Percentiles rank a stretch among this genome's conserved stretches.
Evolutionary conservation across 1,140 invertebrate species (phyloP).

Genomic region (Drosophila bifasciata): DNA sequence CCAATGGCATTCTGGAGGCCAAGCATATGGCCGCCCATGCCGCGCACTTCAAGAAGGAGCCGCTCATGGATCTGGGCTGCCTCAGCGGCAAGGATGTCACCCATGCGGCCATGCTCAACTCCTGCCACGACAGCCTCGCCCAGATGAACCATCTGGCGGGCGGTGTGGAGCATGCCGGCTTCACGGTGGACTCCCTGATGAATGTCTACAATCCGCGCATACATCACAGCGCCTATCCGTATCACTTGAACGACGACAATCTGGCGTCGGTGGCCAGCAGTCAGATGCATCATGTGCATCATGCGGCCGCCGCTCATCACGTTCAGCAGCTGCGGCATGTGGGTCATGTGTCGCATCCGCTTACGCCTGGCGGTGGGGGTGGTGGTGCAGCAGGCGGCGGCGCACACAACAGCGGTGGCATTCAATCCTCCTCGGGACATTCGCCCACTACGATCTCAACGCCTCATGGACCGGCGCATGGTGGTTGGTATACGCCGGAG

Average conservation of each 20-base stretch:
- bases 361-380: constrained; percentile 68
- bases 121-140: constrained; percentile 82
- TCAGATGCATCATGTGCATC: constrained; percentile 76
- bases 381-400: constrained; percentile 28
- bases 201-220: constrained; percentile 84
- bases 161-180: constrained; percentile 78
- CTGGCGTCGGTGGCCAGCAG: constrained; percentile 68
- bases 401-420: constrained; percentile 23
- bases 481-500: constrained; percentile 83
- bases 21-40: constrained; percentile 80
- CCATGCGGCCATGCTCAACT: constrained; percentile 80
- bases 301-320: constrained; percentile 77
- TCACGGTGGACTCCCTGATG: constrained; percentile 83
- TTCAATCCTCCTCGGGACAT: constrained; percentile 74
- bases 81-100: constrained; percentile 74
- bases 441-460: constrained; percentile 81
- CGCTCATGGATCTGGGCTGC: constrained; percentile 78
- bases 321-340: constrained; percentile 75
- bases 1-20: constrained; percentile 78
- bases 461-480: constrained; percentile 78
- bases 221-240: constrained; percentile 83
- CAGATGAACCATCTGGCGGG: constrained; percentile 82
- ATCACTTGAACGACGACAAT: constrained; percentile 82
- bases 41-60: constrained; percentile 80
- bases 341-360: constrained; percentile 71